phyloP scores from a whole-genome alignment of 2,797 vertebrate genomes.

The Acanthurus lineatus region DNA sequence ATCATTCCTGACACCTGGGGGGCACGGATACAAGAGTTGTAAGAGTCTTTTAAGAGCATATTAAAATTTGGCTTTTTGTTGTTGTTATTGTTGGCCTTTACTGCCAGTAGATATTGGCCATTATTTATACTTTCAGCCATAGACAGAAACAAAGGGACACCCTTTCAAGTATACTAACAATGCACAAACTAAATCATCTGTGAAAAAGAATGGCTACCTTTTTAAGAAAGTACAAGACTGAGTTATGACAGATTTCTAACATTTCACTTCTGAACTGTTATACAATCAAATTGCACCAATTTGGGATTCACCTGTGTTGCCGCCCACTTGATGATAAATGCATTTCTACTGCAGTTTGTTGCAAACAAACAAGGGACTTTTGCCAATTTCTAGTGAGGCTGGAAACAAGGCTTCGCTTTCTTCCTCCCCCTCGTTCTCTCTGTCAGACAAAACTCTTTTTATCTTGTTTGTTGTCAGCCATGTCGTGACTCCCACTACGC shows the following conservation, averaged over 20 bases:
- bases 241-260: neutral
- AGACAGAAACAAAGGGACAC: conserved; percentile 38
- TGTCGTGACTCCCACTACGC: conserved; percentile 53
- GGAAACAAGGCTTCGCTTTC: conserved; percentile 31
- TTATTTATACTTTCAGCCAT: neutral
- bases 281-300: neutral
- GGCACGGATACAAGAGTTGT: neutral
- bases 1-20: conserved; percentile 6
- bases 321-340: conserved; percentile 4
- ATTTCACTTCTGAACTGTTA: neutral
- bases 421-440: conserved; percentile 25
- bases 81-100: neutral
- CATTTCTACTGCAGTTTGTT: neutral
- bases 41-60: conserved; percentile 11
- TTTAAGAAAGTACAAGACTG: neutral
- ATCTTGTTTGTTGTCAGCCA: conserved; percentile 43
- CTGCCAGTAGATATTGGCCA: conserved; percentile 26
- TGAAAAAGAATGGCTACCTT: neutral
- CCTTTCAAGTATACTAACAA: conserved; percentile 10
- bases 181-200: conserved; percentile 9
- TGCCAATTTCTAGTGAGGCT: conserved; percentile 1
- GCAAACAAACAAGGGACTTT: neutral
- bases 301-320: neutral
- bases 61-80: conserved; percentile 10
- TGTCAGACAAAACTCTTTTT: conserved; percentile 32